Percentiles rank a stretch among this genome's conserved stretches.
Evolutionary conservation across 2,888 invertebrate species (phyloP).

Genomic region (Ochropleura plecta): DNA sequence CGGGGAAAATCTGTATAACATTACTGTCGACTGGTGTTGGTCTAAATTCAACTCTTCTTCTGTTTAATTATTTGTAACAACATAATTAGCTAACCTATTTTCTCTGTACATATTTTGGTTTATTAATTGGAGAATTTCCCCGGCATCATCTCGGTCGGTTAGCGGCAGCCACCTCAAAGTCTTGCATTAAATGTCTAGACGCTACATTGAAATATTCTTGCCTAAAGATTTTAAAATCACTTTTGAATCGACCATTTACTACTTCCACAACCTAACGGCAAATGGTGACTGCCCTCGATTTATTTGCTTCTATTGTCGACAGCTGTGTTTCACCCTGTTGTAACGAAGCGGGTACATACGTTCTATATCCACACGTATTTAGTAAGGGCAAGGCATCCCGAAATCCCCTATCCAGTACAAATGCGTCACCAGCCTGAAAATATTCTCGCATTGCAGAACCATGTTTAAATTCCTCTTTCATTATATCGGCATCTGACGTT

Average conservation of each 20-base stretch:
- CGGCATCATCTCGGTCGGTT: not conserved
- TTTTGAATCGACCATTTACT: slow-evolving; percentile 5
- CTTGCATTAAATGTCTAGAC: not conserved
- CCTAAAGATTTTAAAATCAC: not conserved
- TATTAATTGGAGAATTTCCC: not conserved
- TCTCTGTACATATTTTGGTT: not conserved
- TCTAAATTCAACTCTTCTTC: not conserved
- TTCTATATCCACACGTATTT: not conserved
- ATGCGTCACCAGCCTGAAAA: not conserved
- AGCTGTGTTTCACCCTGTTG: not conserved
- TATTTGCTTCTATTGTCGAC: slow-evolving; percentile 1
- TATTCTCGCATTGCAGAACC: not conserved
- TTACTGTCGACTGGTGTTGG: too few relatives aligned
- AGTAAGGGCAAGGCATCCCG: slow-evolving; percentile 5
- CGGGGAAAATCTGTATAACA: too few relatives aligned
- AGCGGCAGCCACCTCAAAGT: not conserved
- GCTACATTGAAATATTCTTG: not conserved
- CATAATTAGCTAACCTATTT: slow-evolving; percentile 5
- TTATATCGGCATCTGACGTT: not conserved
- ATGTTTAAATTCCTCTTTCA: not conserved
- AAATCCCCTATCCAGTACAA: too few relatives aligned
- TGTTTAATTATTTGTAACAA: not conserved
- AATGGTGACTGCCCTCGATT: not conserved
- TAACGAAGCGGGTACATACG: not conserved
- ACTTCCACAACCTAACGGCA: slow-evolving; percentile 5